phyloP scores from a whole-genome alignment of 2,113 vertebrate species.

The Sander vitreus region DNA sequence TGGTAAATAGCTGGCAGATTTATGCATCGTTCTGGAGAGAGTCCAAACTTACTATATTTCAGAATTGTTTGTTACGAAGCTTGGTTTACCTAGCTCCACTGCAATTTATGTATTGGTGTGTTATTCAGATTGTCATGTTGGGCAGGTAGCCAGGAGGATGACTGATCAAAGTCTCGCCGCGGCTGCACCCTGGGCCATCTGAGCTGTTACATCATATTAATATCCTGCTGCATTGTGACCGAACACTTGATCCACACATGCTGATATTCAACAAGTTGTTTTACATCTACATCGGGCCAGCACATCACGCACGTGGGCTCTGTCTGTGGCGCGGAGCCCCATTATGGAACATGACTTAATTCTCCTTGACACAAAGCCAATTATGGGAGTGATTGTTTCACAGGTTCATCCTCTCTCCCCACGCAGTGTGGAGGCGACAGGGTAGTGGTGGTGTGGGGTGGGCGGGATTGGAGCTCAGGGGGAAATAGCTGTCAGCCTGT shows the following conservation, averaged over 20 bases:
- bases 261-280: constrained; percentile 60
- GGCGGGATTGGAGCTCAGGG: constrained; percentile 14
- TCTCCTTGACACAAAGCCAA: constrained; percentile 76
- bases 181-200: constrained; percentile 15
- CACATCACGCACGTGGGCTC: constrained; percentile 11
- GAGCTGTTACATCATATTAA: constrained; percentile 46
- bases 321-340: constrained; percentile 32
- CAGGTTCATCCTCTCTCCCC: constrained; percentile 62
- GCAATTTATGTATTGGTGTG: constrained; percentile 13
- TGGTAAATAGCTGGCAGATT: constrained; percentile 7
- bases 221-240: constrained; percentile 36
- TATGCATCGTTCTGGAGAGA: constrained; percentile 16
- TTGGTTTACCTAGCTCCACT: constrained; percentile 7
- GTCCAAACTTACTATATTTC: neutral
- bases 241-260: constrained; percentile 41
- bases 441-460: neutral
- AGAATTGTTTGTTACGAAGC: constrained; percentile 19
- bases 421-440: constrained; percentile 15
- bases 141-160: constrained; percentile 31
- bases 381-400: constrained; percentile 74
- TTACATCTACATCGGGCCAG: constrained; percentile 46
- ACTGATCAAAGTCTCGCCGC: constrained; percentile 37
- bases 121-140: constrained; percentile 17
- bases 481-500: constrained; percentile 62
- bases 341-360: constrained; percentile 71